These are phyloP conservation scores for Cheirogaleus major DNA, from an alignment of 2,797 vertebrate genomes.

Conservation along the genomic window DNA sequence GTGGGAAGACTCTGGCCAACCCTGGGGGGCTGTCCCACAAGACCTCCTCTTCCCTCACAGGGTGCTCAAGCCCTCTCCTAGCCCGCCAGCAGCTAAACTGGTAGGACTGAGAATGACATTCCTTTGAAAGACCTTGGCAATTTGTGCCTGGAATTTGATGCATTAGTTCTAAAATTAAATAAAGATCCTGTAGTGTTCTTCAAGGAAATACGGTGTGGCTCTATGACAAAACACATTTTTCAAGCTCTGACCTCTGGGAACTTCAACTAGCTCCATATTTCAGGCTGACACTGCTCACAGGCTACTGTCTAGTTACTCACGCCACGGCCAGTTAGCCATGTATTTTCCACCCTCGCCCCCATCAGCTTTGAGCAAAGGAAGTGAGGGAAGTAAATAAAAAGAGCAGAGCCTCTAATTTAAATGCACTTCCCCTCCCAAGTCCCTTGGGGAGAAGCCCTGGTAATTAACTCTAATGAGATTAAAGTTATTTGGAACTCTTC, in stretches of 20 bases:
- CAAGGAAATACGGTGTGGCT: constrained; percentile 58
- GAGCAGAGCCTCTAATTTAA: constrained; percentile 80
- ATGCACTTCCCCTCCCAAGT: constrained; percentile 61
- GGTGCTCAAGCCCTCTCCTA: neutral
- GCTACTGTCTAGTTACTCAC: constrained; percentile 61
- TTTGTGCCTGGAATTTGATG: constrained; percentile 63
- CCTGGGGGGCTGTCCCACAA: neutral
- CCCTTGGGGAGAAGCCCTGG: constrained; percentile 80
- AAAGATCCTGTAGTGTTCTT: constrained; percentile 50
- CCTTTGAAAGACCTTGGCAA: constrained; percentile 51
- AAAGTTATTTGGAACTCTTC: constrained; percentile 84
- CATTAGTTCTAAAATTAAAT: constrained; percentile 67
- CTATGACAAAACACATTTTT: constrained; percentile 58
- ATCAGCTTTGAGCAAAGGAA: constrained; percentile 69
- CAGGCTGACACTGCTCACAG: constrained; percentile 50
- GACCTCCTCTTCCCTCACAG: neutral
- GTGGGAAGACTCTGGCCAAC: neutral
- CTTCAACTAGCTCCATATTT: constrained; percentile 38
- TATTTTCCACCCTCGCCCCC: constrained; percentile 47
- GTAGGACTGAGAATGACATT: neutral
- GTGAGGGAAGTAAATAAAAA: constrained; percentile 54
- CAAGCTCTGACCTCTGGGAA: constrained; percentile 52
- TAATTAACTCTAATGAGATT: constrained; percentile 87
- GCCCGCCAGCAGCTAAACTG: neutral
- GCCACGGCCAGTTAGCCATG: neutral